Conservation (phyloP, 2,113 vertebrate species). For the Fregata magnificens region DNA sequence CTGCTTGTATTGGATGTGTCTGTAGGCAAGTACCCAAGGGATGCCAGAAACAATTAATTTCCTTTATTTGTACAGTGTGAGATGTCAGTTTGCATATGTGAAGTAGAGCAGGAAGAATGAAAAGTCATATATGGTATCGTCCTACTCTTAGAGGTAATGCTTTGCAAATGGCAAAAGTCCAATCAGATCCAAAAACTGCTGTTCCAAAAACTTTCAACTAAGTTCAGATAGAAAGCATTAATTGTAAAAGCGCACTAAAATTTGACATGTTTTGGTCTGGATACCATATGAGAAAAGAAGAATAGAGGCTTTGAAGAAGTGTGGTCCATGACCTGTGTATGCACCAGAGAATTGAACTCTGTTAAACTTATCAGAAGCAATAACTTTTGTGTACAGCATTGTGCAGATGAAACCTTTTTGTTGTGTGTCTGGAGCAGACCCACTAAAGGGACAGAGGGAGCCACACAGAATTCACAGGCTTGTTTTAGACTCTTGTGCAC, state of each 20-base stretch:
- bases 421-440: neutral
- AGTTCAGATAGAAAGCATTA: neutral
- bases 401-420: neutral
- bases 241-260: neutral
- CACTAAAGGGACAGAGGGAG: neutral
- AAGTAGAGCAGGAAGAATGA: neutral
- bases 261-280: neutral
- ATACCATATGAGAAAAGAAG: neutral
- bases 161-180: neutral
- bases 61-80: neutral
- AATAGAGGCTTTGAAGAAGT: constrained; percentile 11
- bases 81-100: neutral
- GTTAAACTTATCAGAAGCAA: neutral
- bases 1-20: neutral
- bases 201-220: neutral
- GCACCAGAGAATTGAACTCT: neutral
- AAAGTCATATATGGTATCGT: neutral
- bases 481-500: neutral
- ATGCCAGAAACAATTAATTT: neutral
- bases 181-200: neutral
- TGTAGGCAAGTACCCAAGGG: neutral
- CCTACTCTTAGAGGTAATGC: neutral
- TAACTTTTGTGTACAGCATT: neutral
- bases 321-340: neutral
- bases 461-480: neutral